Percentiles rank a stretch among this genome's conserved stretches.
Evolutionary conservation across 2,888 invertebrate genomes (phyloP).

Genomic region (Crioceris asparagi): DNA sequence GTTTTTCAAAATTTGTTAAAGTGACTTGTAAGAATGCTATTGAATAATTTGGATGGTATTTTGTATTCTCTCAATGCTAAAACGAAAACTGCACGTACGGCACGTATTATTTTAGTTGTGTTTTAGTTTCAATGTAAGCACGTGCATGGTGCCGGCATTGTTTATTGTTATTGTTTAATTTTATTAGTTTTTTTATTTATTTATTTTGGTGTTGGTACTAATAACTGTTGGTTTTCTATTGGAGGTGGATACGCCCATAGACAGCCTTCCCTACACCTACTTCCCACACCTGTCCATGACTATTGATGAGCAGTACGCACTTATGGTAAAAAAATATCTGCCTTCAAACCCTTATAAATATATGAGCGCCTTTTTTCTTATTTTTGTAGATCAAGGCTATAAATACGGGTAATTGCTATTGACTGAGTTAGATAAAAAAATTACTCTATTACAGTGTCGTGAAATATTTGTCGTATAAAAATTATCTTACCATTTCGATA

Average conservation of each 20-base stretch:
- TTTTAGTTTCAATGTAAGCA: neutral
- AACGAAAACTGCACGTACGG: conserved; percentile 2
- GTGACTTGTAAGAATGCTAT: too few relatives aligned
- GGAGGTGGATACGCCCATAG: conserved; percentile 46
- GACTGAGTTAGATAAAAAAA: too few relatives aligned
- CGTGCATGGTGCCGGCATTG: conserved; percentile 11
- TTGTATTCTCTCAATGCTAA: too few relatives aligned
- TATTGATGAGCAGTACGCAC: conserved; percentile 39
- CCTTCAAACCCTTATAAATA: too few relatives aligned
- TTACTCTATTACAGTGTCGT: too few relatives aligned
- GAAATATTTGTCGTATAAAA: too few relatives aligned
- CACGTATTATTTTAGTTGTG: neutral
- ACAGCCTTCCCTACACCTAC: conserved; percentile 43
- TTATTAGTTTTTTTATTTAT: conserved; percentile 30
- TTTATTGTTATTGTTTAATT: conserved; percentile 18
- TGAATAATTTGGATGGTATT: too few relatives aligned
- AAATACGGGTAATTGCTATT: too few relatives aligned
- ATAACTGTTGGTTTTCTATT: conserved; percentile 32
- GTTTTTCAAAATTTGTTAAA: too few relatives aligned
- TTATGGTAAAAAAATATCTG: conserved; percentile 42
- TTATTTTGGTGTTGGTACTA: conserved; percentile 11
- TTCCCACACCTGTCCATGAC: conserved; percentile 38
- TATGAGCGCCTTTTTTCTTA: too few relatives aligned
- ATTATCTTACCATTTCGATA: too few relatives aligned
- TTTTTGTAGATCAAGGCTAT: too few relatives aligned